Evolutionary conservation across 2,888 invertebrate genomes (phyloP).

Genomic region (Caenorhabditis virilis): DNA sequence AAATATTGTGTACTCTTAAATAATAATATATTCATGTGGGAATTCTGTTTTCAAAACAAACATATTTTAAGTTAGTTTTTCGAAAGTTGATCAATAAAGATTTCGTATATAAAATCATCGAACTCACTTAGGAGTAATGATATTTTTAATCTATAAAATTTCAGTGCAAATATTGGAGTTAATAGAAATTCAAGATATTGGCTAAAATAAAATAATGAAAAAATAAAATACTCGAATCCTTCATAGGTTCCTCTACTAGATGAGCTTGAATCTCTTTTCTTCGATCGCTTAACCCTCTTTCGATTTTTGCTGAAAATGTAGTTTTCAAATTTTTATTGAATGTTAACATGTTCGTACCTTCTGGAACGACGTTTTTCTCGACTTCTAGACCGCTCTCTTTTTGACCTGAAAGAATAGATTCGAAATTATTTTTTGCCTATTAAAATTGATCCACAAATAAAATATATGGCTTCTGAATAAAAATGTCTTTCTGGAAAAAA

Average conservation of each 20-base stretch:
- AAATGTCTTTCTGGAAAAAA: too few species aligned
- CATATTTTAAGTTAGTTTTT: neutral
- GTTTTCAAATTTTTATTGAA: too few species aligned
- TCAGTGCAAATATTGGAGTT: too few species aligned
- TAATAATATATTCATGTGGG: too few species aligned
- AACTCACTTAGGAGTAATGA: neutral
- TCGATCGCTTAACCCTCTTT: neutral
- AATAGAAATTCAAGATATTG: conserved; percentile 2
- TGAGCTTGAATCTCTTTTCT: conserved; percentile 17
- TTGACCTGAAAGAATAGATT: conserved; percentile 6
- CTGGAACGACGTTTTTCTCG: neutral
- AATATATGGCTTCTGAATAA: too few species aligned
- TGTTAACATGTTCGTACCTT: too few species aligned
- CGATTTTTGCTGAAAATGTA: neutral
- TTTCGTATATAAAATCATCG: neutral
- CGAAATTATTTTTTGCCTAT: too few species aligned
- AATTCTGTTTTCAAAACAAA: too few species aligned
- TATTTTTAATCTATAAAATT: too few species aligned
- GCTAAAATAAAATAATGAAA: conserved; percentile 1
- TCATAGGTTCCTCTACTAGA: conserved; percentile 40
- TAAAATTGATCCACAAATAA: too few species aligned
- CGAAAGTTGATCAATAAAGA: neutral
- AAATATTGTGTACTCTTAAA: too few species aligned
- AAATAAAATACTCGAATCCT: conserved; percentile 23
- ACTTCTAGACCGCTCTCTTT: neutral